Conservation (phyloP, 2,797 vertebrate genomes). For the Chiloscyllium punctatum region DNA sequence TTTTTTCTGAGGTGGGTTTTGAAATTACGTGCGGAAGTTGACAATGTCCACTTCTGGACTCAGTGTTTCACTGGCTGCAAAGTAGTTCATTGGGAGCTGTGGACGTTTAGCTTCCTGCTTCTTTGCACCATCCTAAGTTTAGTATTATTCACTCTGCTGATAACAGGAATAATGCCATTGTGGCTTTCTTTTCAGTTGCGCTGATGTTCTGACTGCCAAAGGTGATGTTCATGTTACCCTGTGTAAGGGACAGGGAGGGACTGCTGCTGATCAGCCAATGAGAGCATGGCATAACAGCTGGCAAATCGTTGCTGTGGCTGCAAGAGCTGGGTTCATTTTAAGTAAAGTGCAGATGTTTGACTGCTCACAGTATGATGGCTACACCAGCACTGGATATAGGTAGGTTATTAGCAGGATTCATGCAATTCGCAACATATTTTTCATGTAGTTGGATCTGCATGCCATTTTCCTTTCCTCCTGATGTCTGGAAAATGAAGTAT, state of each 20-base stretch:
- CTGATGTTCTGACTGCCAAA: slow-evolving; percentile 66
- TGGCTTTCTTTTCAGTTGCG: slow-evolving; percentile 59
- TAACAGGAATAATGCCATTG: not conserved
- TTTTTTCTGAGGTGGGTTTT: slow-evolving; percentile 78
- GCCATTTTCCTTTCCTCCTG: not conserved
- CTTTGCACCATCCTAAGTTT: too few species aligned
- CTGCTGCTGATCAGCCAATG: slow-evolving; percentile 72
- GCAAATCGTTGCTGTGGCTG: slow-evolving; percentile 86
- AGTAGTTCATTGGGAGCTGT: not conserved
- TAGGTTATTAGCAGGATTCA: slow-evolving; percentile 48
- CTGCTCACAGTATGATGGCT: slow-evolving; percentile 60
- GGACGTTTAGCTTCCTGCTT: not conserved
- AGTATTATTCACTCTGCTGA: not conserved
- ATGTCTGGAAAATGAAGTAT: not conserved
- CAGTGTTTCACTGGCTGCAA: not conserved
- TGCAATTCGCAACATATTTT: too few species aligned
- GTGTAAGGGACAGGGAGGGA: slow-evolving; percentile 93
- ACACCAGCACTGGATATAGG: slow-evolving; percentile 92
- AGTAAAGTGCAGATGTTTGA: slow-evolving; percentile 67
- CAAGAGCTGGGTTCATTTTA: slow-evolving; percentile 75
- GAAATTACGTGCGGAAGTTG: not conserved
- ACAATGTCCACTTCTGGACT: not conserved
- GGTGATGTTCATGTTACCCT: slow-evolving; percentile 81
- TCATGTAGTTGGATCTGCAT: too few species aligned
- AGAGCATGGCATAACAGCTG: slow-evolving; percentile 97